Evolutionary conservation across 2,797 vertebrate genomes (phyloP).

Genomic region (Hirundo rustica): DNA sequence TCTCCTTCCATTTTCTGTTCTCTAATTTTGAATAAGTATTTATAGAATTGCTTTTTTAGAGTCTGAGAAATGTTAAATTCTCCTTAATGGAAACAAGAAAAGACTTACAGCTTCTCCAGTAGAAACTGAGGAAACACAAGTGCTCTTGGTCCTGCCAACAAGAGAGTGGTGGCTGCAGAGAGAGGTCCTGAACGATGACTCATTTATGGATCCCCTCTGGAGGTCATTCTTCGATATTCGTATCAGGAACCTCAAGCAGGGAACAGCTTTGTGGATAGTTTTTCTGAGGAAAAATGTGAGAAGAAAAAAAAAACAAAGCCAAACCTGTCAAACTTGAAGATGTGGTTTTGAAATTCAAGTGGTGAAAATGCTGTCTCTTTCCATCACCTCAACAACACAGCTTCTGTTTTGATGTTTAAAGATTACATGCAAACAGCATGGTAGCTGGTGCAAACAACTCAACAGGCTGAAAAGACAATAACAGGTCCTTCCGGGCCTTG

Average conservation of each 20-base stretch:
- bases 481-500: background rate
- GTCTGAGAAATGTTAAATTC: background rate
- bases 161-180: slow-evolving; percentile 65
- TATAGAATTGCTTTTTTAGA: background rate
- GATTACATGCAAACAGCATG: background rate
- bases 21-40: background rate
- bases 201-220: slow-evolving; percentile 60
- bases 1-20: background rate
- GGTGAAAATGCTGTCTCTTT: background rate
- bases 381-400: background rate
- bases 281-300: slow-evolving; percentile 33
- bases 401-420: background rate
- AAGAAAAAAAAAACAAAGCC: background rate
- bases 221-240: slow-evolving; percentile 62
- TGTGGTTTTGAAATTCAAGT: background rate
- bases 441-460: background rate
- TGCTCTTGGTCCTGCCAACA: slow-evolving; percentile 51
- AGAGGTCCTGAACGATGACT: slow-evolving; percentile 70
- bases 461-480: background rate
- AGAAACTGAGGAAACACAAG: slow-evolving; percentile 64
- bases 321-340: background rate
- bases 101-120: slow-evolving; percentile 69
- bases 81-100: background rate
- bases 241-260: slow-evolving; percentile 72
- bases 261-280: slow-evolving; percentile 71